Base-by-base conservation (phyloP, 2,797 vertebrate species). In the Taenioides sp. region DNA sequence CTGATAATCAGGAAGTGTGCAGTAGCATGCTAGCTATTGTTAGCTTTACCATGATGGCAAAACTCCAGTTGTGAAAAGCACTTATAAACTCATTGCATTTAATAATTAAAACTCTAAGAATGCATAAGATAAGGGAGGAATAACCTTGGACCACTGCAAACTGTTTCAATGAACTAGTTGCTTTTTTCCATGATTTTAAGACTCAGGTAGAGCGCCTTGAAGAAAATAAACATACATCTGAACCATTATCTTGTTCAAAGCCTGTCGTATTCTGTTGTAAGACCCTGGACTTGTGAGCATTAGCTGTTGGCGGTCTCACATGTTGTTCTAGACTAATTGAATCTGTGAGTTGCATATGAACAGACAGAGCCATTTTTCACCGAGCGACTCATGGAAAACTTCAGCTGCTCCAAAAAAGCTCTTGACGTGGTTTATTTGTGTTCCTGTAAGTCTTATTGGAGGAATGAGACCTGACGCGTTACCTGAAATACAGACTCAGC, bases 391-490 rank as follows among this genome's bases (percentile, higher is more conserved):
- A 87, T 90, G 89, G 89, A 91, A 91, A 91, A 82, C 78, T 88
- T 86, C 71, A 82, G 82, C 73, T 72, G 74, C 74, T 78, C 67
- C 83, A 81, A 81, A 88, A 77, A 71, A 80, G 73, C 61, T 70
- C 77, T 84, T 83, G 78, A 84, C 79, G 84, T 80, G 70, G 81
- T 78, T 86, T 89, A 86, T 86, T 93, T 91, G 82, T 80, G 86
- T 92, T 92, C 68, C 72, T 84, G 72, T 40, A 17, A 82, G 84
- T 54, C 73, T 25, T 80, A 82, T 81, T 79, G 81, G 80, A 81
- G 73, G 86, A 89, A 88, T 72, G 63, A 50, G 67, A 79, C 70
- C 79, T 85, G 85, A 88, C 80, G 67, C 80, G 85, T 77, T 85
- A 91, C 85, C 84, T 84, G 80, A 90, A 86, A 83, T 80, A 84